Evolutionary conservation across 2,113 vertebrate genomes (phyloP), one percentile per base, ranked within the genome.

Genomic region (Onychostoma macrolepis): DNA sequence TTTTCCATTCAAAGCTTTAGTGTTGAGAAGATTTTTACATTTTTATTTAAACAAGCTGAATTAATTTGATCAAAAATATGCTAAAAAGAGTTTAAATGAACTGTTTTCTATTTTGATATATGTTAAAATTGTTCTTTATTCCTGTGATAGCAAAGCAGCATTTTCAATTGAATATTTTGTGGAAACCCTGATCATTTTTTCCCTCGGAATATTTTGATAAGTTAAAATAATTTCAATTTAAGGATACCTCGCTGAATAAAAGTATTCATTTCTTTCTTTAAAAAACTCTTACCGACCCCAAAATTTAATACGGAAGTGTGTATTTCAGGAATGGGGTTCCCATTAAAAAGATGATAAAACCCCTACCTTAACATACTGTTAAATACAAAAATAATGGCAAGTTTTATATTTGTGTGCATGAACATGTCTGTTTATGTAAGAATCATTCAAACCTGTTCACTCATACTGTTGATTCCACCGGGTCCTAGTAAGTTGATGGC

Each of bases 391-490:
- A n/a, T 15, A 26, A 43, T 45, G 41, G 2, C 11, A 45, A 33
- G 26, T 87, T 91, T 83, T 90, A 88, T 90, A 11, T 90, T 69
- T 48, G 84, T 85, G 81, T 85, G 48, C 30, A 36, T 38, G 30
- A 74, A 19, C 15, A 7, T 36, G 17, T 36, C 15, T 36, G 28
- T 69, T 36, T 6, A 30, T 30, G 6, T 69, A 33, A 7, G 1
- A 69, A 13, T 72, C 36, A 71, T 85, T 87, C 90, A 93, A 94
- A 99, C 98, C 97, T 99, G 98, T 90, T 99, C 98, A 24, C 97
- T 99, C 96, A 96, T 97, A 95, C 97, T 98, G 96, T 99, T 99
- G 94, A 99, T 98, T 43, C 98, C 98, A 45, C 98, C 97, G 0
- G 97, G 96, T 3, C 98, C 98, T 74, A 99, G 96, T 89, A 99